Percentiles rank a stretch among this genome's conserved stretches.
These are phyloP conservation scores for Neotoma lepida DNA, from an alignment of 2,113 vertebrate species.

Conservation along the genomic window DNA sequence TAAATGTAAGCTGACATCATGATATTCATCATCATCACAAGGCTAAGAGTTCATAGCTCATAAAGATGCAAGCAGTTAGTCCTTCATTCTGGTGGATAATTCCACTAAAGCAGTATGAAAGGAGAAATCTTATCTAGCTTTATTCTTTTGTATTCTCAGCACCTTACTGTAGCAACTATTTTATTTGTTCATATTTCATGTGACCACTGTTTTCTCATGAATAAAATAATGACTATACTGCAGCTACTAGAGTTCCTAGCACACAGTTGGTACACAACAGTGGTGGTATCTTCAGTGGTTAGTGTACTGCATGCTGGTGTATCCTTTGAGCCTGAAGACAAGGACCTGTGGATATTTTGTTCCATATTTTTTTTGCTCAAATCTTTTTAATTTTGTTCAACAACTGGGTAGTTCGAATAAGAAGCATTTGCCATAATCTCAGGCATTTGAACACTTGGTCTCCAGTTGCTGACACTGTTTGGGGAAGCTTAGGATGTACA, in stretches of 20 bases:
- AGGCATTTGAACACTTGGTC: neutral
- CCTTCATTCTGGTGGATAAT: slow-evolving; percentile 17
- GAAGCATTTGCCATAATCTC: neutral
- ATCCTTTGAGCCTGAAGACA: neutral
- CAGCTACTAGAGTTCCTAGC: neutral
- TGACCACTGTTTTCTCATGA: neutral
- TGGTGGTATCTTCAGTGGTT: neutral
- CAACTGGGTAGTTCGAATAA: neutral
- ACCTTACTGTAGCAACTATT: neutral
- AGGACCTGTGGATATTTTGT: neutral
- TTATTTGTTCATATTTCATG: neutral
- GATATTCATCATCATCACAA: neutral
- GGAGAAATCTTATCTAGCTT: neutral
- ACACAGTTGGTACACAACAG: neutral
- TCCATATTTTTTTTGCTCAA: neutral
- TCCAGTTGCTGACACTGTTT: neutral
- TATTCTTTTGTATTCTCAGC: neutral
- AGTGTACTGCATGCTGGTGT: neutral
- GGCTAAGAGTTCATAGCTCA: neutral
- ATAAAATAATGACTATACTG: neutral
- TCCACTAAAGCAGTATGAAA: slow-evolving; percentile 15
- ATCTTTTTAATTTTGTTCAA: neutral
- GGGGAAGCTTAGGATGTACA: neutral
- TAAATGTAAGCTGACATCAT: neutral
- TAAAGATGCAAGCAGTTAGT: slow-evolving; percentile 9